Conservation (phyloP, 2,888 invertebrate species). For the Allophyes oxyacanthae region DNA sequence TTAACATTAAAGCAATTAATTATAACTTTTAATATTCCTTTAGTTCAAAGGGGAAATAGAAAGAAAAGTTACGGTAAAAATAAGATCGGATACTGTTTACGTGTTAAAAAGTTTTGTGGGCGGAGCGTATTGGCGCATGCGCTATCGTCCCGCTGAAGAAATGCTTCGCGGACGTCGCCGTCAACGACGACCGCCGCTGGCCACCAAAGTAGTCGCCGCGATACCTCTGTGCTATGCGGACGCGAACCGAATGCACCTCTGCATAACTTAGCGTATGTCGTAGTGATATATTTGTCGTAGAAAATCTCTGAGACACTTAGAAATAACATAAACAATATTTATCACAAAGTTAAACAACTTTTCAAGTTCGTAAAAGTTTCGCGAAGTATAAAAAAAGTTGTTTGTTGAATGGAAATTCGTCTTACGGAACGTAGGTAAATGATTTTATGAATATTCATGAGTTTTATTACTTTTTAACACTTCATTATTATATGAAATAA, state of each 20-base stretch:
- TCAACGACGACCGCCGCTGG: slow-evolving; percentile 70
- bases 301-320: slow-evolving; percentile 40
- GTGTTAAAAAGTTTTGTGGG: slow-evolving; percentile 77
- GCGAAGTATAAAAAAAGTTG: slow-evolving; percentile 56
- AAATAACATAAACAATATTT: slow-evolving; percentile 45
- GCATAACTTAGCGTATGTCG: slow-evolving; percentile 56
- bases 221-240: slow-evolving; percentile 74
- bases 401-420: slow-evolving; percentile 63
- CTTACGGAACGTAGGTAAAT: slow-evolving; percentile 44
- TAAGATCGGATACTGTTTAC: slow-evolving; percentile 56
- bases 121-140: slow-evolving; percentile 78
- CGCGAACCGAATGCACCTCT: slow-evolving; percentile 77
- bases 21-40: slow-evolving; percentile 54
- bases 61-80: slow-evolving; percentile 62
- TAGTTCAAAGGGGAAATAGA: slow-evolving; percentile 51
- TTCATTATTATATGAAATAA: neutral
- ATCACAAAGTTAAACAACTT: slow-evolving; percentile 54
- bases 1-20: slow-evolving; percentile 52
- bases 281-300: slow-evolving; percentile 60
- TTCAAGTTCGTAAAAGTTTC: slow-evolving; percentile 57
- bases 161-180: slow-evolving; percentile 76
- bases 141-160: slow-evolving; percentile 74
- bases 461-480: slow-evolving; percentile 17
- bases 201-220: slow-evolving; percentile 80
- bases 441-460: slow-evolving; percentile 20